A percentile compares a stretch with the other conserved stretches of the same genome.
Evolutionary conservation across 2,113 vertebrate species (phyloP).

Genomic region (Vimba vimba): DNA sequence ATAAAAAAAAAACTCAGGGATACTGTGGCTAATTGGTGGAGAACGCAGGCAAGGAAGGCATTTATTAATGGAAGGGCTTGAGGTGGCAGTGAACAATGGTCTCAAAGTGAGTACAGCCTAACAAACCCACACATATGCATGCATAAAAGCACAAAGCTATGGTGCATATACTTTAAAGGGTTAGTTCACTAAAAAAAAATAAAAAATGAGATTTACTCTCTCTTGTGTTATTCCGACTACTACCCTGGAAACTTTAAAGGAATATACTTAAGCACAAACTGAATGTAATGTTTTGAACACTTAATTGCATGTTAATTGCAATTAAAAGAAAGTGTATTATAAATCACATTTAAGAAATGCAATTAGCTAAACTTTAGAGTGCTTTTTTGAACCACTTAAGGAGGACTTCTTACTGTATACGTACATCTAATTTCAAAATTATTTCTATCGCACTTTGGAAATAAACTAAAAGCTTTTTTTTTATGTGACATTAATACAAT

Average conservation of each 20-base stretch:
- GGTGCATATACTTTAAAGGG: neutral
- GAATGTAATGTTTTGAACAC: neutral
- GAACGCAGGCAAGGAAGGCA: neutral
- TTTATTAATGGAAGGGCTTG: slow-evolving; percentile 22
- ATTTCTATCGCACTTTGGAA: neutral
- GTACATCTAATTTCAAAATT: neutral
- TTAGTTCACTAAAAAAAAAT: neutral
- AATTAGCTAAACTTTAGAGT: neutral
- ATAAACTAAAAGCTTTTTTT: neutral
- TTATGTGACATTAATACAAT: neutral
- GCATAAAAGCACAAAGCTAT: neutral
- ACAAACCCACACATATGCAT: neutral
- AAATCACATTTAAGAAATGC: neutral
- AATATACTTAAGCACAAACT: neutral
- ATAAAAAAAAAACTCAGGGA: slow-evolving; percentile 9
- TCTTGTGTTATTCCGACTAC: no score
- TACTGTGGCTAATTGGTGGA: slow-evolving; percentile 33
- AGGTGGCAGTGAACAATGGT: slow-evolving; percentile 25
- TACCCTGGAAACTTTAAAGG: no score
- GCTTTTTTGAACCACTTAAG: neutral
- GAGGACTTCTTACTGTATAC: no score
- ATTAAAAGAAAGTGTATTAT: neutral
- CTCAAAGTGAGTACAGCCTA: neutral
- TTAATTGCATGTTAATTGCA: neutral
- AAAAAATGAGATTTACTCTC: neutral